Evolutionary conservation across 2,113 vertebrate species (phyloP).

Genomic region (Salvelinus sp.): DNA sequence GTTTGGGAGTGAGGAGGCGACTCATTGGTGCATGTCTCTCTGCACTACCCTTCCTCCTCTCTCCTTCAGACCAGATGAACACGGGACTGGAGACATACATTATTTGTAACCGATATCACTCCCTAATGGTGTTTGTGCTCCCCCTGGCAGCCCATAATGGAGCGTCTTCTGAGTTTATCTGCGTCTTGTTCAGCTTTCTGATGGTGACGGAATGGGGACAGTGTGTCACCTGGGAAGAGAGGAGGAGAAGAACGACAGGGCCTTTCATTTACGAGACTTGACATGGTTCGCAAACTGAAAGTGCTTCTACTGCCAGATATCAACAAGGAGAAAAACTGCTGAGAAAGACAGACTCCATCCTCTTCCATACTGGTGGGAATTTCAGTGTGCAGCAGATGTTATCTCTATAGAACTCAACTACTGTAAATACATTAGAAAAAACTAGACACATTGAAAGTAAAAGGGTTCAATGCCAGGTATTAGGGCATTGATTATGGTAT

Average conservation of each 20-base stretch:
- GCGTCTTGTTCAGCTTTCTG: constrained; percentile 66
- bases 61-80: constrained; percentile 57
- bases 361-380: constrained; percentile 23
- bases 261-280: constrained; percentile 72
- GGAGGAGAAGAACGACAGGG: constrained; percentile 60
- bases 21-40: constrained; percentile 47
- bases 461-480: too few species aligned
- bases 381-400: background rate
- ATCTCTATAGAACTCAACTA: background rate
- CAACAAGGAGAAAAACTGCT: constrained; percentile 46
- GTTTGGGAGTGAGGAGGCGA: constrained; percentile 35
- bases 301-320: constrained; percentile 52
- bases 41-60: constrained; percentile 28
- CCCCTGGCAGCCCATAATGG: constrained; percentile 74
- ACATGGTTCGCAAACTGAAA: constrained; percentile 61
- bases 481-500: background rate
- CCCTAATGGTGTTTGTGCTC: constrained; percentile 73
- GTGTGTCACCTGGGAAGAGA: constrained; percentile 73
- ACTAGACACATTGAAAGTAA: too few species aligned
- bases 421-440: too few species aligned
- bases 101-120: constrained; percentile 75
- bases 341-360: constrained; percentile 37
- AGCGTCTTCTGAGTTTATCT: constrained; percentile 69
- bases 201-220: constrained; percentile 79
- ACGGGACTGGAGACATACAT: constrained; percentile 72